Evolutionary conservation across 2,113 vertebrate genomes (phyloP).

Genomic region (Clinocottus analis): DNA sequence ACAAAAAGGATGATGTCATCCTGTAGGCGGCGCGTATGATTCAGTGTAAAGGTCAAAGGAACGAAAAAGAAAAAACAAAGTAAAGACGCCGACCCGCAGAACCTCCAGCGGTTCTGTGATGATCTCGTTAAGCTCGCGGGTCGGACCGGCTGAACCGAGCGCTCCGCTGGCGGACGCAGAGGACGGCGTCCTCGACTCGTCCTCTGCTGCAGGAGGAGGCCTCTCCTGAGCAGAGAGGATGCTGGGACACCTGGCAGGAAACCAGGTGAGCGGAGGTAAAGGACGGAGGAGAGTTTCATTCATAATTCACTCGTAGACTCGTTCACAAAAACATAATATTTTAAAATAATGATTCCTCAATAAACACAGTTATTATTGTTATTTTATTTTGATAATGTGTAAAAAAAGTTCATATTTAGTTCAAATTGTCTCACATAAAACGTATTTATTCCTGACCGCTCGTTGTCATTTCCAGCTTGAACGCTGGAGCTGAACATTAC

Average conservation of each 20-base stretch:
- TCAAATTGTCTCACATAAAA: too few species aligned
- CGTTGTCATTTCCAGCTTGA: too few species aligned
- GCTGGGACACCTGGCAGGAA: conserved; percentile 53
- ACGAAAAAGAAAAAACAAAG: not conserved
- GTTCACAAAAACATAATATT: too few species aligned
- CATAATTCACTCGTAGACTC: too few species aligned
- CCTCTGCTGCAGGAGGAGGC: conserved; percentile 58
- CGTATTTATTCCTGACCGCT: too few species aligned
- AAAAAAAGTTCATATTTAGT: too few species aligned
- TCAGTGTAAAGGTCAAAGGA: not conserved
- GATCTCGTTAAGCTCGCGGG: too few species aligned
- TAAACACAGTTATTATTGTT: too few species aligned
- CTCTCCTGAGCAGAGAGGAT: conserved; percentile 54
- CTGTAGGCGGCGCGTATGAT: too few species aligned
- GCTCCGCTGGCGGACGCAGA: conserved; percentile 54
- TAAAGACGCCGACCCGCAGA: not conserved
- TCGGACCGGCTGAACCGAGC: conserved; percentile 30
- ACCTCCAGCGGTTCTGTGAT: conserved; percentile 10
- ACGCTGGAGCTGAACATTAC: too few species aligned
- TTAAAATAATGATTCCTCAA: too few species aligned
- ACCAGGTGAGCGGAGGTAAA: conserved; percentile 63
- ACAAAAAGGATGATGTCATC: not conserved
- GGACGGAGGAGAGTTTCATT: conserved; percentile 46
- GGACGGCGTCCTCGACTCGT: conserved; percentile 57
- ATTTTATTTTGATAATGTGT: too few species aligned